phyloP scores from a whole-genome alignment of 2,113 vertebrate species.

The Chloropsis hardwickii region DNA sequence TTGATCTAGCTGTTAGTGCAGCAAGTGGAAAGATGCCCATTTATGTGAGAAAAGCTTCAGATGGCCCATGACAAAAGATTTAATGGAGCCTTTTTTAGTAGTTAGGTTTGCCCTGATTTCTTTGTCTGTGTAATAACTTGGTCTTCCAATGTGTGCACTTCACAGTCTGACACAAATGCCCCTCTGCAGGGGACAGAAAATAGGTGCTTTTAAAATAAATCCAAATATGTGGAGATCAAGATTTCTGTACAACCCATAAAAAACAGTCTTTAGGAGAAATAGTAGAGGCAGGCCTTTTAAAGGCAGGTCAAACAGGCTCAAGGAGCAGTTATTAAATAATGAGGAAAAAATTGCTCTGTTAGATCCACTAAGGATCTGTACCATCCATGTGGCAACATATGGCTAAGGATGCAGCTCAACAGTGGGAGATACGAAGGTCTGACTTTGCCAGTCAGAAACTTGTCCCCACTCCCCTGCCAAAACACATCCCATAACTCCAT shows the following conservation, averaged over 20 bases:
- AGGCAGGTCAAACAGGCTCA: not conserved
- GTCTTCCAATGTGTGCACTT: not conserved
- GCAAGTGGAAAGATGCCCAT: not conserved
- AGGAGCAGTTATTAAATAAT: not conserved
- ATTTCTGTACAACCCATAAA: not conserved
- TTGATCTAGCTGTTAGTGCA: not conserved
- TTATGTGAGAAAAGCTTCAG: not conserved
- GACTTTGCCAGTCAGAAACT: not conserved
- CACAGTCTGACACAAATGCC: not conserved
- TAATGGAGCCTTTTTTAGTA: not conserved
- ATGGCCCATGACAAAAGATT: not conserved
- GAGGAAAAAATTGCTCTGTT: not conserved
- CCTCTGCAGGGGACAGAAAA: not conserved
- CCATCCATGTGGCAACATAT: rapidly evolving
- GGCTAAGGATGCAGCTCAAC: not conserved
- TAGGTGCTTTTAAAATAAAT: not conserved
- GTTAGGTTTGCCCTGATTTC: not conserved
- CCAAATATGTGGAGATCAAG: not conserved
- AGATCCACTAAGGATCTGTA: not conserved
- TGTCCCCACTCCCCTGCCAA: not conserved
- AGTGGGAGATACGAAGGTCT: rapidly evolving
- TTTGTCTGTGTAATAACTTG: not conserved
- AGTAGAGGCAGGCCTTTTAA: not conserved
- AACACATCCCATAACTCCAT: not conserved
- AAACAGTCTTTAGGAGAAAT: not conserved